Evolutionary conservation across 2,797 vertebrate species (phyloP).

Genomic region (Craterocephalus amniculus): DNA sequence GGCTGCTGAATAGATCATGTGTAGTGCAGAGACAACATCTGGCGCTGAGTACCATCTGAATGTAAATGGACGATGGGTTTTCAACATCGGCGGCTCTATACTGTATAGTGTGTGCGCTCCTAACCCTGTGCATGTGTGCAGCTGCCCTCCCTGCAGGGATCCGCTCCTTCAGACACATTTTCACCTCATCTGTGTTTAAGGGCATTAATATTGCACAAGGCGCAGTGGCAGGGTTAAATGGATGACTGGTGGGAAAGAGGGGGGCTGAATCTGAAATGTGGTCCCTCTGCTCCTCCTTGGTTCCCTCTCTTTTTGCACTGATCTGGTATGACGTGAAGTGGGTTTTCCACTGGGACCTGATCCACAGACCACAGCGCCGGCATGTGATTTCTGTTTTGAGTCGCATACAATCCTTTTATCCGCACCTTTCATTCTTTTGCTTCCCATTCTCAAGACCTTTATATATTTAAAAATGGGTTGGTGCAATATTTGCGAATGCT

Average conservation of each 20-base stretch:
- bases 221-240: constrained; percentile 86
- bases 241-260: constrained; percentile 69
- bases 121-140: constrained; percentile 65
- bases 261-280: constrained; percentile 73
- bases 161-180: constrained; percentile 82
- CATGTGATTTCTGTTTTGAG: constrained; percentile 54
- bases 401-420: constrained; percentile 48
- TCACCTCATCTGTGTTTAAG: constrained; percentile 88
- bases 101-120: constrained; percentile 48
- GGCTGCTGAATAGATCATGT: constrained; percentile 56
- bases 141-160: constrained; percentile 78
- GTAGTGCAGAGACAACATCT: constrained; percentile 40
- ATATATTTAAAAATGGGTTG: neutral
- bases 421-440: constrained; percentile 23
- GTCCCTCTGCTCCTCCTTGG: constrained; percentile 56
- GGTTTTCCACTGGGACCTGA: constrained; percentile 40
- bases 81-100: constrained; percentile 19
- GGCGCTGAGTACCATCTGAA: constrained; percentile 43
- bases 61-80: constrained; percentile 47
- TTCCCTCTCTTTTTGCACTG: constrained; percentile 36
- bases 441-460: constrained; percentile 14
- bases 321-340: constrained; percentile 50
- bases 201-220: constrained; percentile 90
- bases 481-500: neutral
- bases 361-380: constrained; percentile 46